Base-by-base conservation (phyloP, 2,113 vertebrate genomes). In the Pleuronectes platessa region DNA sequence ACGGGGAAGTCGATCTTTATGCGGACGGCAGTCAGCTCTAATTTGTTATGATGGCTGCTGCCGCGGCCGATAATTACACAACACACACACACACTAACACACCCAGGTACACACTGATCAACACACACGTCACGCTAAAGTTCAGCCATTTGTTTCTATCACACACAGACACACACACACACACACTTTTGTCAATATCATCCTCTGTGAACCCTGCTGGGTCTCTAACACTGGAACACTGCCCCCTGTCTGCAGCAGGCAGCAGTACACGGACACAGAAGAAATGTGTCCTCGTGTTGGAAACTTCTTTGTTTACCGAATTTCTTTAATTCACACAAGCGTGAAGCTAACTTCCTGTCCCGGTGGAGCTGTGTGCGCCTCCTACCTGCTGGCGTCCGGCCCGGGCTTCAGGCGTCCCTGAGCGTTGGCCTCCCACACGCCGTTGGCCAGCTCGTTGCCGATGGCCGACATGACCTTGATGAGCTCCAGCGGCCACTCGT, bases 401-500 rank as follows among this genome's bases (percentile, higher is more conserved):
- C 95, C 96, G 0, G 97, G 98, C 37, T 99, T 99, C 10, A 94
- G 90, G 18, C 92, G 96, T 1, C 96, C 97, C 58, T 98, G 97
- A 58, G 95, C 93, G 76, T 92, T 95, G 79, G 96, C 97, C 82
- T 99, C 97, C 98, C 98, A 99, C 73, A 99, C 94, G 0, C 96
- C 94, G 92, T 99, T 99, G 65, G 97, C 97, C 67, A 99, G 89
- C 90, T 99, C 96, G 0, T 99, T 99, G 35, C 98, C 97, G 0
- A 99, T 98, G 87, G 96, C 93, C 0, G 96, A 96, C 97, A 99
- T 96, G 69, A 99, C 97, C 90, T 95, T 96, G 94, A 98, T 96
- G 73, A 99, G 96, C 90, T 99, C 98, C 4, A 97, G 88, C 0
- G 98, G 97, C 97, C 98, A 99, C 77, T 99, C 97, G 5, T 99